These are phyloP conservation scores for Drosophila busckii DNA, from an alignment of 1,140 invertebrate genomes.

Conservation along the genomic window DNA sequence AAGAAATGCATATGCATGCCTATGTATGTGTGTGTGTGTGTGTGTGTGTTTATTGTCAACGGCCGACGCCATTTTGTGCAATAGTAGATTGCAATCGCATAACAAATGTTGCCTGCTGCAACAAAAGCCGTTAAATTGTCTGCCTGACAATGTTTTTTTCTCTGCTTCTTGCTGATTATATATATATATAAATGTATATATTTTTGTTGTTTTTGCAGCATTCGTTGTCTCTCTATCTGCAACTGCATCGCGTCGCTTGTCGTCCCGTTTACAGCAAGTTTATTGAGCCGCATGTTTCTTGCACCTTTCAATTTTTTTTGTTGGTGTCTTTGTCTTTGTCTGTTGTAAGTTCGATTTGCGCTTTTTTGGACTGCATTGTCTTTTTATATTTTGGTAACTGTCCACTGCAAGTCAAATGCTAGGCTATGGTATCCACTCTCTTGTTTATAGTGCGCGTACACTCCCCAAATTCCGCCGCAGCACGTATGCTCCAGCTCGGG, in stretches of 20 bases:
- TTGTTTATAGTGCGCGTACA: too few relatives aligned
- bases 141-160: constrained; percentile 47
- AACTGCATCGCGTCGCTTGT: constrained; percentile 21
- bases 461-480: constrained; percentile 8
- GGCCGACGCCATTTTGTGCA: constrained; percentile 61
- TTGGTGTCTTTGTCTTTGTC: constrained; percentile 8
- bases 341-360: too few relatives aligned
- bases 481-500: constrained; percentile 15
- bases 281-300: constrained; percentile 70
- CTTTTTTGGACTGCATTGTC: too few relatives aligned
- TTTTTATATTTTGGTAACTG: too few relatives aligned
- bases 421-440: too few relatives aligned
- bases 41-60: constrained; percentile 68
- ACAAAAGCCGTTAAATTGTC: constrained; percentile 75
- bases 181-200: constrained; percentile 6
- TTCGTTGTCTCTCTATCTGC: constrained; percentile 24
- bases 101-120: constrained; percentile 71
- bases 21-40: too few relatives aligned
- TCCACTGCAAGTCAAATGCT: too few relatives aligned
- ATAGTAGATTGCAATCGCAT: constrained; percentile 71
- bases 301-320: constrained; percentile 36
- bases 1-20: too few relatives aligned
- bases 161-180: constrained; percentile 1
- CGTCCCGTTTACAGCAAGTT: constrained; percentile 55
- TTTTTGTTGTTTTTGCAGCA: too few relatives aligned